Evolutionary conservation across 2,113 vertebrate genomes (phyloP), one percentile per base, ranked within the genome.

Genomic region (Suncus etruscus): DNA sequence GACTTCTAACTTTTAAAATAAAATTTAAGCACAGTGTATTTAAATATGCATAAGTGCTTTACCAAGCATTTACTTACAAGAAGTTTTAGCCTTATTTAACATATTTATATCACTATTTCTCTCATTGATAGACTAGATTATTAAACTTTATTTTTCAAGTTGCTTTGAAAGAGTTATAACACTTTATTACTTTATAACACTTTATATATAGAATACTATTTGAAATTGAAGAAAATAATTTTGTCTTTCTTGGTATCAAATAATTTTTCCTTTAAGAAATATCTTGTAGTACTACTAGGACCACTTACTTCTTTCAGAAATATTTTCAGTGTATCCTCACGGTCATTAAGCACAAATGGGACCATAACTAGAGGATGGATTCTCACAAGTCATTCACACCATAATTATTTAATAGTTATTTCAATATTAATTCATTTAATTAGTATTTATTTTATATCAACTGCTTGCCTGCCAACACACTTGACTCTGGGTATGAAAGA

Each of bases 1-100:
- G 90, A 66, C 83, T 54, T 94, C 11, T 72, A 90, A 51, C 75
- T 97, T 96, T 93, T 0, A 66, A 83, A 89, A 83, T 89, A 95
- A 93, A 94, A 87, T 95, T 86, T 89, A 20, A 73, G 24, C 1
- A 70, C 88, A 0, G 83, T 90, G 78, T 91, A 22, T 6, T 90
- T 91, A 27, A 25, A 84, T 58, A 27, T 39, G 39, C 39, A 75
- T 63, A 88, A 95, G 83, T 74, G 61, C 0, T 86, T 24, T 81
- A 5, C 24, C 61, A 81, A 79, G 22, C 24, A 91, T 94, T 94
- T 58, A 89, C 74, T 85, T 96, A 79, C 12, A 68, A 80, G 74
- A 91, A 95, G 65, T 69, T 11, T 92, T 86, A 84, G 66, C 25
- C 14, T 91, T 90, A 65, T 87, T 66, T 29, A 66, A 61, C 9